These are phyloP conservation scores for Nomada ruficornis DNA, from an alignment of 2,888 invertebrate genomes.

Conservation along the genomic window DNA sequence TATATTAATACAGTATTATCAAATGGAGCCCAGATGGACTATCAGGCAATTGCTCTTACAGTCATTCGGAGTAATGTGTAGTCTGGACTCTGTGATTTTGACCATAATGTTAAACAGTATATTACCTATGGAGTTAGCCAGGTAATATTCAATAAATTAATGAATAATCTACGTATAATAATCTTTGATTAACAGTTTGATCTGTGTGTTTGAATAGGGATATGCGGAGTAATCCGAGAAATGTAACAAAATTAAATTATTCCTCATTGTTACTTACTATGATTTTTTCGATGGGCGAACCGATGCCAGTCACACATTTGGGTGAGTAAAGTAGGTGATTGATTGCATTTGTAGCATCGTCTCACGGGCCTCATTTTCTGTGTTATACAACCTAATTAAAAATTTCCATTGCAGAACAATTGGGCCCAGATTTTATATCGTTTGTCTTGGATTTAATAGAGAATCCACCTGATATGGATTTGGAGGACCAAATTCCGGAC, in stretches of 20 bases:
- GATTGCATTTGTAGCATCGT: conserved; percentile 5
- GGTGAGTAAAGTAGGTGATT: conserved; percentile 86
- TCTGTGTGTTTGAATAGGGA: conserved; percentile 85
- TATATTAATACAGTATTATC: conserved; percentile 96
- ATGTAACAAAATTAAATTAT: conserved; percentile 92
- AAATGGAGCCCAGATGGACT: conserved; percentile 97
- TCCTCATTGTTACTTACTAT: conserved; percentile 93
- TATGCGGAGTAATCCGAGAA: conserved; percentile 92
- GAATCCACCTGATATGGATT: conserved; percentile 91
- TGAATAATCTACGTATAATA: background rate
- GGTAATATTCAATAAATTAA: conserved; percentile 84
- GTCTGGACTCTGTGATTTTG: conserved; percentile 92
- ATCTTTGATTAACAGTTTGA: conserved; percentile 16
- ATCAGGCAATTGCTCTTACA: conserved; percentile 92
- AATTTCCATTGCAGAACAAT: conserved; percentile 88
- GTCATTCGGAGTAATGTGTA: conserved; percentile 95
- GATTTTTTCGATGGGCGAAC: conserved; percentile 95
- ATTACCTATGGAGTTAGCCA: conserved; percentile 95
- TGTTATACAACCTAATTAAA: background rate
- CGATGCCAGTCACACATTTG: conserved; percentile 94
- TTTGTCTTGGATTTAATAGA: conserved; percentile 94
- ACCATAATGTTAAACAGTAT: conserved; percentile 94
- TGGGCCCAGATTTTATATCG: conserved; percentile 92
- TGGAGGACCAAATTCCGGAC: conserved; percentile 94
- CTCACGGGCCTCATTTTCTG: background rate